A percentile compares a stretch with the other conserved stretches of the same genome.
Evolutionary conservation across 1,140 invertebrate species (phyloP).

Genomic region (Eciton burchellii): DNA sequence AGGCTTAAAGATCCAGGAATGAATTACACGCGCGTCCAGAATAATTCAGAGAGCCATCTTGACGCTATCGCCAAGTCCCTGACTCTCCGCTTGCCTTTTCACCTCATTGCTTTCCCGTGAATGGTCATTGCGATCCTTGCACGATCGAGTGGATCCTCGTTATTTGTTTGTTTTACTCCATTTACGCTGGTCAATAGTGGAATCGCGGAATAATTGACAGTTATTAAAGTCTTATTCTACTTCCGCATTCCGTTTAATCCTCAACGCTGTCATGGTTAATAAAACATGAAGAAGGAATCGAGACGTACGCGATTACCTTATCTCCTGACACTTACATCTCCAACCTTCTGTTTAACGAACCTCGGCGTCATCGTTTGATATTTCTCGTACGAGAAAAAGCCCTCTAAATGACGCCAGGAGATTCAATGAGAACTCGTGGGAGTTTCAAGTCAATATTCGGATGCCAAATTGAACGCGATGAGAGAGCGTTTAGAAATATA

Average conservation of each 20-base stretch:
- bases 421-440: slow-evolving; percentile 83
- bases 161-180: neutral
- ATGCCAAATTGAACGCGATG: slow-evolving; percentile 28
- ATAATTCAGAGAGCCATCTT: slow-evolving; percentile 48
- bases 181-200: neutral
- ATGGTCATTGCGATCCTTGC: neutral
- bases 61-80: slow-evolving; percentile 7
- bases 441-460: slow-evolving; percentile 80
- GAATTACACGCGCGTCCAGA: slow-evolving; percentile 1
- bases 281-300: no score
- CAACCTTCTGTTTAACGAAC: neutral
- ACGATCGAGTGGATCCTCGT: neutral
- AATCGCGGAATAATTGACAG: slow-evolving; percentile 20
- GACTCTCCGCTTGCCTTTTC: slow-evolving; percentile 11
- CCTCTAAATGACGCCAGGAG: slow-evolving; percentile 79
- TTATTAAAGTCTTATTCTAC: slow-evolving; percentile 21
- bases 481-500: slow-evolving; percentile 47
- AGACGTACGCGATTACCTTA: no score
- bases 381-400: slow-evolving; percentile 21
- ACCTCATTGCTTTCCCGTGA: neutral
- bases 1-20: slow-evolving; percentile 25
- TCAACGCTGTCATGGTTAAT: neutral
- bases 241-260: neutral
- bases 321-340: neutral
- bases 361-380: neutral